Percentiles rank a stretch among this genome's conserved stretches.
phyloP scores from a whole-genome alignment of 1,140 invertebrate genomes.

The Helicoverpa armigera region DNA sequence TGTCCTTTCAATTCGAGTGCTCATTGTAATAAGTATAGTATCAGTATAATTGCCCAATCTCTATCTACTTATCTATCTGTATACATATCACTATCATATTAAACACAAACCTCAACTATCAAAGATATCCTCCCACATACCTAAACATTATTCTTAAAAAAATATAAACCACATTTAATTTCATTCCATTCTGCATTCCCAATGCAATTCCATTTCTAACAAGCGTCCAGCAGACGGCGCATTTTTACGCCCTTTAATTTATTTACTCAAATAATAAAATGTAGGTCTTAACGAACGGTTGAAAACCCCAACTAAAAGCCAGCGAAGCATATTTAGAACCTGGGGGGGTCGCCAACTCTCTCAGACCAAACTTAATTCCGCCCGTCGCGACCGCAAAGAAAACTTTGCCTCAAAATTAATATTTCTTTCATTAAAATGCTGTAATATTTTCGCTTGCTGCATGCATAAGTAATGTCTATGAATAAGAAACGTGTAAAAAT shows the following conservation, averaged over 20 bases:
- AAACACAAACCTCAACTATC: too few species aligned
- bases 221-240: slow-evolving; percentile 4
- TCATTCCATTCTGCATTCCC: not conserved
- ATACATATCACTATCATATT: too few species aligned
- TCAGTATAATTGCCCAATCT: too few species aligned
- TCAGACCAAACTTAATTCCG: slow-evolving; percentile 74
- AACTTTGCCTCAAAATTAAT: slow-evolving; percentile 86
- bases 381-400: slow-evolving; percentile 77
- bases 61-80: too few species aligned
- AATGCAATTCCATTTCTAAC: not conserved
- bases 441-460: slow-evolving; percentile 87
- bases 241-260: slow-evolving; percentile 34
- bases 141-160: not conserved
- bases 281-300: slow-evolving; percentile 50
- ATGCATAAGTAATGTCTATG: slow-evolving; percentile 87
- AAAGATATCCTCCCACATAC: too few species aligned
- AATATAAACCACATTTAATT: not conserved
- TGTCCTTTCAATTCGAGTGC: too few species aligned
- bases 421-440: slow-evolving; percentile 88
- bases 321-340: slow-evolving; percentile 62
- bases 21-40: too few species aligned
- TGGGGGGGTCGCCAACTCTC: slow-evolving; percentile 48
- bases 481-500: slow-evolving; percentile 85
- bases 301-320: slow-evolving; percentile 53
- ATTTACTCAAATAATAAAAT: slow-evolving; percentile 50